Evolutionary conservation across 2,888 invertebrate species (phyloP).

Genomic region (Drosophila paranaensis): DNA sequence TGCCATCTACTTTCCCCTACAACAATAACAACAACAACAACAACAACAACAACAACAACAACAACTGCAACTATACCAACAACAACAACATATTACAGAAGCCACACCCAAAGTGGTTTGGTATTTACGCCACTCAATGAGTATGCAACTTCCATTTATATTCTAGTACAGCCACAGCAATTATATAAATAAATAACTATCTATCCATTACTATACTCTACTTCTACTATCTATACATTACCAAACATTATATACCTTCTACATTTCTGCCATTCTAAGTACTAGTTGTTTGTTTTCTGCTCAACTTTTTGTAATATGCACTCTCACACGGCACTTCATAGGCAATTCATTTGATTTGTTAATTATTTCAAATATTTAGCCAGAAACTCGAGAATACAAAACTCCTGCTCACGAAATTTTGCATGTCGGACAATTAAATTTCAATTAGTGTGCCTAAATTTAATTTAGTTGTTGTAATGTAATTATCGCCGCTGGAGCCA

Average conservation of each 20-base stretch:
- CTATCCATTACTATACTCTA: neutral
- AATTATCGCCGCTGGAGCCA: slow-evolving; percentile 45
- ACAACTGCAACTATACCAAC: slow-evolving; percentile 49
- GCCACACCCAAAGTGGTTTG: slow-evolving; percentile 83
- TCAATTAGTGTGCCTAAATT: slow-evolving; percentile 66
- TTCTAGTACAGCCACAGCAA: slow-evolving; percentile 13
- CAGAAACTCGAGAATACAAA: slow-evolving; percentile 25
- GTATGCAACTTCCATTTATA: slow-evolving; percentile 77
- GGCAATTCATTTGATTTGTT: slow-evolving; percentile 66
- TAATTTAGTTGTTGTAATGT: slow-evolving; percentile 65
- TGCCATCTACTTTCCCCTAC: slow-evolving; percentile 43
- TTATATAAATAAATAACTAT: slow-evolving; percentile 19
- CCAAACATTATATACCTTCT: slow-evolving; percentile 24
- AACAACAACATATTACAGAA: slow-evolving; percentile 57
- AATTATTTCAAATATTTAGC: slow-evolving; percentile 59
- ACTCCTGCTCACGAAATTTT: slow-evolving; percentile 24
- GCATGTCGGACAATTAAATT: slow-evolving; percentile 66
- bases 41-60: slow-evolving; percentile 43
- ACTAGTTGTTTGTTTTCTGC: slow-evolving; percentile 15
- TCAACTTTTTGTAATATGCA: slow-evolving; percentile 26
- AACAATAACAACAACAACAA: slow-evolving; percentile 38
- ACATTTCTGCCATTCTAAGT: slow-evolving; percentile 10
- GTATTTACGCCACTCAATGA: slow-evolving; percentile 84
- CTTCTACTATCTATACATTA: slow-evolving; percentile 28
- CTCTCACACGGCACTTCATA: slow-evolving; percentile 44